Base-by-base conservation (phyloP, 2,113 vertebrate species). In the Ochotona curzoniae region DNA sequence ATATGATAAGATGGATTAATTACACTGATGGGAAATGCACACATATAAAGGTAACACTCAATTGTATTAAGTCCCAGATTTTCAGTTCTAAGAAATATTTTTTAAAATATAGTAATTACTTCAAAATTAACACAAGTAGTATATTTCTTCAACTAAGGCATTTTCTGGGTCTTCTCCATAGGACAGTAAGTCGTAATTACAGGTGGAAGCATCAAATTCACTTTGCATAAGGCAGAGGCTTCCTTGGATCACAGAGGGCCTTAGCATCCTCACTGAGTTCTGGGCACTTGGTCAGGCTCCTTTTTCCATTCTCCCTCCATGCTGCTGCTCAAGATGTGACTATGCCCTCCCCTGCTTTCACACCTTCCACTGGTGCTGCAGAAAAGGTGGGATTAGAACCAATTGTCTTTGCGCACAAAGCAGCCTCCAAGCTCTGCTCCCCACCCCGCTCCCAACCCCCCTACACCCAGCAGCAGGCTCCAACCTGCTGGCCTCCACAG, bases 361-460 rank as follows among this genome's bases (percentile, higher is more conserved):
- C 44, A 61, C 30, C 54, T 25, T 35, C 17, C 49, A 1, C 0
- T 2, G 54, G 8, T 64, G 18, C 6, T 0, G 17, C 78, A 21
- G 20, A 23, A 47, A 12, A 60, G 5, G n/a, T 0, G 12, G 2
- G 74, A 7, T 6, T 0, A 47, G 28, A 44, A 12, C 69, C 69
- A 38, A 32, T 32, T 47, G 35, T n/a, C 60, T 61, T 18, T 38
- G 15, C 4, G 38, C 5, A 13, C 8, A 20, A 3, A 1, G 5
- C 23, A 0, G 7, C 0, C 0, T 57, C 11, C n/a, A 11, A 7
- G 0, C 44, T 38, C 44, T 35, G 87, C 54, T 35, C 49, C 60
- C 15, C 4, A 20, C 28, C 49, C 20, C 54, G 3, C 38, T 6
- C 38, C 38, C 6, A 3, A 44, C 38, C 38, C 38, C 38, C 54